phyloP scores from a whole-genome alignment of 2,113 vertebrate genomes.

The Excalfactoria chinensis region DNA sequence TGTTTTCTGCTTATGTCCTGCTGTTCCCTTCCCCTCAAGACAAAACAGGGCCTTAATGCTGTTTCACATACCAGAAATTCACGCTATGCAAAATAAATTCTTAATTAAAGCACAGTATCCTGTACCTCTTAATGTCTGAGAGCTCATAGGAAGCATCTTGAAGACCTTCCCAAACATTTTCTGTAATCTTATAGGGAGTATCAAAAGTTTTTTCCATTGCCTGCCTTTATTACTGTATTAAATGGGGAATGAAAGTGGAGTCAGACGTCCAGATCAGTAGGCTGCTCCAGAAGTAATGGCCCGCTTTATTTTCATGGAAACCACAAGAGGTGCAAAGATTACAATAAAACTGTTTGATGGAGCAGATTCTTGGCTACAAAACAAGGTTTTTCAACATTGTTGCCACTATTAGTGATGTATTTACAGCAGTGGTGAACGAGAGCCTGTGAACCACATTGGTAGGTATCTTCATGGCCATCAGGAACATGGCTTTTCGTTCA shows the following conservation, averaged over 20 bases:
- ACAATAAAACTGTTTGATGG: too few relatives aligned
- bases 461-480: too few relatives aligned
- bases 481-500: too few relatives aligned
- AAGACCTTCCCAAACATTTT: not conserved
- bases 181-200: not conserved
- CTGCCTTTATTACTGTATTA: not conserved
- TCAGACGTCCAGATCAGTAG: not conserved
- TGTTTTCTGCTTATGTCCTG: not conserved
- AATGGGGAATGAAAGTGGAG: not conserved
- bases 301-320: too few relatives aligned
- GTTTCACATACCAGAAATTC: slow-evolving; percentile 14
- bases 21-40: not conserved
- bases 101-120: slow-evolving; percentile 35
- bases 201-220: not conserved
- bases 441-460: too few relatives aligned
- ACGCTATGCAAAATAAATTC: not conserved
- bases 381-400: too few relatives aligned
- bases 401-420: too few relatives aligned
- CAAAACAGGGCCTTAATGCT: not conserved
- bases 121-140: not conserved
- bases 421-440: too few relatives aligned
- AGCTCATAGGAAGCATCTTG: not conserved
- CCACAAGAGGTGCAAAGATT: too few relatives aligned
- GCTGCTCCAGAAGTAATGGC: too few relatives aligned
- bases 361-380: too few relatives aligned